These are phyloP conservation scores for Drosophila equinoxialis DNA, from an alignment of 1,140 invertebrate species.

Conservation along the genomic window DNA sequence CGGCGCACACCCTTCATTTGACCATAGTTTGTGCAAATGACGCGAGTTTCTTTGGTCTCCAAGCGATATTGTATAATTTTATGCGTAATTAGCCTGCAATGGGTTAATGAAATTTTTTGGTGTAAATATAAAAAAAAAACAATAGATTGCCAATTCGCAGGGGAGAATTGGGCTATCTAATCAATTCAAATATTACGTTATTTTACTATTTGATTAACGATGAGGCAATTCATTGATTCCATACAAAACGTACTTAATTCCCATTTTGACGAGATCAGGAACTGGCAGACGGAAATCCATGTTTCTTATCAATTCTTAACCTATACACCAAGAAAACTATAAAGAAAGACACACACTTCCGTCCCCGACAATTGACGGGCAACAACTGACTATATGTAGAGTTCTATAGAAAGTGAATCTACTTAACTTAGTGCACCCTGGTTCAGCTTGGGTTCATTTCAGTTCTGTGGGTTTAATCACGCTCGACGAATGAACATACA, in stretches of 20 bases:
- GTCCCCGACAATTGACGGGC: constrained; percentile 47
- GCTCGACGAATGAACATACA: constrained; percentile 31
- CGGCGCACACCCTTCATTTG: constrained; percentile 57
- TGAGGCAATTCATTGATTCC: not conserved
- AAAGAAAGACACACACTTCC: constrained; percentile 40
- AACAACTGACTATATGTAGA: constrained; percentile 50
- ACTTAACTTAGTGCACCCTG: constrained; percentile 35
- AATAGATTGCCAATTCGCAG: not conserved
- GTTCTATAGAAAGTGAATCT: constrained; percentile 27
- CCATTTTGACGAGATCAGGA: constrained; percentile 58
- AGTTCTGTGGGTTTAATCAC: constrained; percentile 59
- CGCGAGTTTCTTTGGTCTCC: constrained; percentile 50
- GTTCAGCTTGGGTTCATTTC: constrained; percentile 53
- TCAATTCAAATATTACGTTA: not conserved
- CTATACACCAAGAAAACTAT: not conserved
- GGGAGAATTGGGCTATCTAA: constrained; percentile 1
- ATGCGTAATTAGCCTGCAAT: constrained; percentile 54
- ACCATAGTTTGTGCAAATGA: constrained; percentile 53
- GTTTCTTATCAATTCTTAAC: not conserved
- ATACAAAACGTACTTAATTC: constrained; percentile 62
- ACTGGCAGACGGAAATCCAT: constrained; percentile 62
- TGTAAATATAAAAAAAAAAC: not conserved
- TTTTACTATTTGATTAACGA: not conserved
- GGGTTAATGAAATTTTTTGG: not conserved
- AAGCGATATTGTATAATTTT: constrained; percentile 64